phyloP scores from a whole-genome alignment of 2,797 vertebrate species.

The Acanthiza pusilla region DNA sequence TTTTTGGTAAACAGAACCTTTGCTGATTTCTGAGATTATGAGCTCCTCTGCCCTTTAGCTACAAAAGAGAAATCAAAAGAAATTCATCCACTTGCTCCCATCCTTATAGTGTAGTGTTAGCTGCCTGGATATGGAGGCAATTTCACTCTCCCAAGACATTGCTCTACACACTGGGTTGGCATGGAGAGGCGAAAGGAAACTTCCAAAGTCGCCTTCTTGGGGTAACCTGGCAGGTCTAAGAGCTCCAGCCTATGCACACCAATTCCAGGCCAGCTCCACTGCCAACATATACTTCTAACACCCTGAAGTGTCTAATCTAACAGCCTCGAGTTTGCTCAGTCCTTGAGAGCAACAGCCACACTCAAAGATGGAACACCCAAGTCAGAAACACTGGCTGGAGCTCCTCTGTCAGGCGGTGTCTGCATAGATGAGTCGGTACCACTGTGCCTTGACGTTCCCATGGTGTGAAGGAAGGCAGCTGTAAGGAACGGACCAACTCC shows the following conservation, averaged over 20 bases:
- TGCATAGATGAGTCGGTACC: slow-evolving; percentile 57
- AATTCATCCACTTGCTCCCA: slow-evolving; percentile 53
- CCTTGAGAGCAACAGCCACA: slow-evolving; percentile 42
- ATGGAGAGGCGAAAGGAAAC: background rate
- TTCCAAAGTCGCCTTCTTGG: slow-evolving; percentile 4
- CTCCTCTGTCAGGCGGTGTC: slow-evolving; percentile 34
- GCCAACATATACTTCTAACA: slow-evolving; percentile 11
- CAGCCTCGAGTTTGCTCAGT: slow-evolving; percentile 41
- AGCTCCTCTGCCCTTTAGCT: slow-evolving; percentile 52
- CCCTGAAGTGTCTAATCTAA: slow-evolving; percentile 24
- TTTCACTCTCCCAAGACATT: slow-evolving; percentile 2
- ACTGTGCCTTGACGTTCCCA: slow-evolving; percentile 17
- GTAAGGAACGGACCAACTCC: slow-evolving; percentile 50
- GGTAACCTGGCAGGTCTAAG: background rate
- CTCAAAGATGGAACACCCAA: slow-evolving; percentile 26
- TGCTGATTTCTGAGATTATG: slow-evolving; percentile 32
- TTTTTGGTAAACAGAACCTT: slow-evolving; percentile 58
- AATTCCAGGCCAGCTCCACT: slow-evolving; percentile 27
- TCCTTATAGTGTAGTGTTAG: slow-evolving; percentile 21
- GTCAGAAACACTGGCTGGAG: slow-evolving; percentile 43
- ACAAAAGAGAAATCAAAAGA: slow-evolving; percentile 46
- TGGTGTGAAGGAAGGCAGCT: slow-evolving; percentile 45
- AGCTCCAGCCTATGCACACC: slow-evolving; percentile 14
- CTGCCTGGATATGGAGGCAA: slow-evolving; percentile 36
- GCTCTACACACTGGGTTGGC: background rate